Evolutionary conservation across 2,797 vertebrate genomes (phyloP), one percentile per base, ranked within the genome.

Genomic region (Myiotriccus ornatus): DNA sequence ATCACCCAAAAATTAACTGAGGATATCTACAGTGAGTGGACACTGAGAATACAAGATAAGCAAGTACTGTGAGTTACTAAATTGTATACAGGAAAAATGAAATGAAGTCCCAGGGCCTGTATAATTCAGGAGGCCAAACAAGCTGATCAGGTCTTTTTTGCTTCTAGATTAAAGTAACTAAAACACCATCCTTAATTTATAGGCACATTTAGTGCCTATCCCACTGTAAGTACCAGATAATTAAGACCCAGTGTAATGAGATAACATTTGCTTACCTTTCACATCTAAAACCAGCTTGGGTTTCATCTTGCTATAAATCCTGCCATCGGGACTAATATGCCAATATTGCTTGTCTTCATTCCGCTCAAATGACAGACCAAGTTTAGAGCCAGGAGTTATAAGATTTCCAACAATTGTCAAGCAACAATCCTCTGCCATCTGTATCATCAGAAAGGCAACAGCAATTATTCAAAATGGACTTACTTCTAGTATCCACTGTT

Each of bases 211-310:
- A 94, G 67, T 91, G 83, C 74, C 59, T 70, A 84, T 41, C 80
- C 89, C 85, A 91, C 80, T 88, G 59, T 57, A 90, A 92, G 94
- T 35, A 70, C 63, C 70, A 74, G 79, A 60, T 91, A 91, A 90
- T 95, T 94, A 96, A 91, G 83, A 79, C 50, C 84, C 74, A 94
- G 0, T 53, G 56, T 80, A 85, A 94, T 94, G 65, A 97, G 90
- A 91, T 96, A 96, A 95, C 50, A 81, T 96, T 96, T 80, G 88
- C 98, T 99, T 97, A 99, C 99, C 99, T 99, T 99, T 99, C 96
- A 99, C 97, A 96, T 99, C 99, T 96, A 99, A 97, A 93, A 99
- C 98, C 95, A 99, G 98, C 28, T 98, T 97, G 24, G 99, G 98
- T 89, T 98, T 98, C 89, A 99, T 81, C 95, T 98, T 98, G 97